phyloP scores from a whole-genome alignment of 37 sponge, comb jelly and placozoan genomes.

The Bolinopsis microptera region DNA sequence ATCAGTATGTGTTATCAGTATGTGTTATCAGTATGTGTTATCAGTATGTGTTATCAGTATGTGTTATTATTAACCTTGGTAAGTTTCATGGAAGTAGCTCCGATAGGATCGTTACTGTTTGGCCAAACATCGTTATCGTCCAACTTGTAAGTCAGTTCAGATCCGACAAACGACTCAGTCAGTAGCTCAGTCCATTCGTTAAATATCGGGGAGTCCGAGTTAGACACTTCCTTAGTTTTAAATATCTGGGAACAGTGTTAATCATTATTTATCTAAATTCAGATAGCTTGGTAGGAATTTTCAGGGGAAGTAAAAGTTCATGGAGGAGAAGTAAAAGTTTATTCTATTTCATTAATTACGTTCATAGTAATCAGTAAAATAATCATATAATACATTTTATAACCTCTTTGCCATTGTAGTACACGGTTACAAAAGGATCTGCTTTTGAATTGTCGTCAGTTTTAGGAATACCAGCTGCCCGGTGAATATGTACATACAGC shows the following conservation, averaged over 20 bases:
- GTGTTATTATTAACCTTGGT: not conserved
- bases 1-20: no score
- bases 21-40: no score
- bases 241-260: not conserved
- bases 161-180: not conserved
- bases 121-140: conserved; percentile 15
- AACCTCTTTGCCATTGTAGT: conserved; percentile 17
- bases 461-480: not conserved
- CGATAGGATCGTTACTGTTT: conserved; percentile 8
- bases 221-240: not conserved
- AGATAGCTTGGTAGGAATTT: no score
- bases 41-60: no score
- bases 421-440: conserved; percentile 6
- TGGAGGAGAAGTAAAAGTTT: no score
- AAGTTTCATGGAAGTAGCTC: not conserved
- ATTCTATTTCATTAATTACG: no score
- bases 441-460: not conserved
- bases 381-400: no score
- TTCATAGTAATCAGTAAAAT: no score
- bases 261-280: not conserved
- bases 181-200: not conserved
- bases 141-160: not conserved
- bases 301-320: no score
- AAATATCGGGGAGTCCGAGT: not conserved
- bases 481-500: conserved; percentile 17